These are phyloP conservation scores for Scaptomyza parva DNA, from an alignment of 2,888 invertebrate species.

Conservation along the genomic window DNA sequence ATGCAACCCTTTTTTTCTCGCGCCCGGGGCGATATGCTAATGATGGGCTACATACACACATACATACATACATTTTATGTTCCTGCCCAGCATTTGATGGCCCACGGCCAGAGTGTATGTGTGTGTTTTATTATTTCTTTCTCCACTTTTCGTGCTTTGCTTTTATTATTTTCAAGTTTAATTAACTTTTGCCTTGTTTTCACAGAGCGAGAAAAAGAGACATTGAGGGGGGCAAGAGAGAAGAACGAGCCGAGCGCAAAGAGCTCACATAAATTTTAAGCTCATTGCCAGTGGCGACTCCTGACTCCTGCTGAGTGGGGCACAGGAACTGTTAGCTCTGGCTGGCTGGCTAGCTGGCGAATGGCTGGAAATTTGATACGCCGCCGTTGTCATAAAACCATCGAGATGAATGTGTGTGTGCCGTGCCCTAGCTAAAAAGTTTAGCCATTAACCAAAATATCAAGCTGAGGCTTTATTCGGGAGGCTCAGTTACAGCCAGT, in stretches of 20 bases:
- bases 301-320: background rate
- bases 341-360: constrained; percentile 28
- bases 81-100: constrained; percentile 25
- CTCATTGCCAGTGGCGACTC: constrained; percentile 49
- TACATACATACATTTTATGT: constrained; percentile 29
- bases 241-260: constrained; percentile 20
- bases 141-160: constrained; percentile 51
- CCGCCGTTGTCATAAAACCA: constrained; percentile 47
- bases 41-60: constrained; percentile 60
- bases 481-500: constrained; percentile 17
- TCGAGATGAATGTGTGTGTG: constrained; percentile 49
- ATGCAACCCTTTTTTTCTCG: constrained; percentile 67
- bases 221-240: background rate
- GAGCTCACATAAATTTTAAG: constrained; percentile 66
- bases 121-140: constrained; percentile 70
- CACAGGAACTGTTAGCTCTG: constrained; percentile 33
- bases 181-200: constrained; percentile 75
- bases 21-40: constrained; percentile 76
- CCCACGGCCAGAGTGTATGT: constrained; percentile 26
- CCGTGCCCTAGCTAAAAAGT: constrained; percentile 38
- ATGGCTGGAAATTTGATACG: constrained; percentile 70
- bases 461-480: constrained; percentile 18
- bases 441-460: constrained; percentile 27
- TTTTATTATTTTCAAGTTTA: constrained; percentile 79
- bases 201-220: constrained; percentile 6